These are phyloP conservation scores for Coelogynopora nodosa DNA, from an alignment of 2,888 invertebrate genomes.

Conservation along the genomic window DNA sequence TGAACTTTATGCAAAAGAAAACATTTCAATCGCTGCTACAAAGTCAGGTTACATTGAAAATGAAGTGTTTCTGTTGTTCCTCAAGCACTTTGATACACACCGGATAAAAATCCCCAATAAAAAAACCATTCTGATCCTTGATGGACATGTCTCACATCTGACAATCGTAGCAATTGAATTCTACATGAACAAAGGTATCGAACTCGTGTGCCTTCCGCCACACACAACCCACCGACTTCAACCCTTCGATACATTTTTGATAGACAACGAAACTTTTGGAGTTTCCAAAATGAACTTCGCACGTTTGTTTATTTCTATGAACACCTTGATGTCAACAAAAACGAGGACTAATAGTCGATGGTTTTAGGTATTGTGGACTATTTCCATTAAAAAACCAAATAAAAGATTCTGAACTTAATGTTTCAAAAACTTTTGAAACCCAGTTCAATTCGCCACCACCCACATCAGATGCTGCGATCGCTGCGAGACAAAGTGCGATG, in stretches of 20 bases:
- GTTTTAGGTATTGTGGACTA: background rate
- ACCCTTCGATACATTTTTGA: constrained; percentile 10
- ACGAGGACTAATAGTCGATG: background rate
- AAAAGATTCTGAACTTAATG: background rate
- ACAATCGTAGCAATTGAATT: constrained; percentile 4
- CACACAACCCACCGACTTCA: background rate
- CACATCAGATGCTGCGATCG: constrained; percentile 3
- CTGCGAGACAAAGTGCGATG: background rate
- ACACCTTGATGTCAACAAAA: background rate
- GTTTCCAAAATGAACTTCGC: background rate
- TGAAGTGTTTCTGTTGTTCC: background rate
- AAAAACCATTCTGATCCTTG: background rate
- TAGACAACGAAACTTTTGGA: background rate
- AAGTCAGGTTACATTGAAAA: constrained; percentile 11
- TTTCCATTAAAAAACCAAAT: constrained; percentile 12
- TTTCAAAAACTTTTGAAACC: background rate
- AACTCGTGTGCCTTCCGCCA: constrained; percentile 17
- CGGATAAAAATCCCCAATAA: background rate
- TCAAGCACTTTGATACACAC: background rate
- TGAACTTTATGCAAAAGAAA: background rate
- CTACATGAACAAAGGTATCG: background rate
- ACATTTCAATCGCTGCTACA: background rate
- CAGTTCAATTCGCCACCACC: constrained; percentile 23
- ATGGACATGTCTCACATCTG: background rate
- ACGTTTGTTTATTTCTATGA: background rate